Conservation (phyloP, 2,888 invertebrate species). For the Heterodera filipjevi region DNA sequence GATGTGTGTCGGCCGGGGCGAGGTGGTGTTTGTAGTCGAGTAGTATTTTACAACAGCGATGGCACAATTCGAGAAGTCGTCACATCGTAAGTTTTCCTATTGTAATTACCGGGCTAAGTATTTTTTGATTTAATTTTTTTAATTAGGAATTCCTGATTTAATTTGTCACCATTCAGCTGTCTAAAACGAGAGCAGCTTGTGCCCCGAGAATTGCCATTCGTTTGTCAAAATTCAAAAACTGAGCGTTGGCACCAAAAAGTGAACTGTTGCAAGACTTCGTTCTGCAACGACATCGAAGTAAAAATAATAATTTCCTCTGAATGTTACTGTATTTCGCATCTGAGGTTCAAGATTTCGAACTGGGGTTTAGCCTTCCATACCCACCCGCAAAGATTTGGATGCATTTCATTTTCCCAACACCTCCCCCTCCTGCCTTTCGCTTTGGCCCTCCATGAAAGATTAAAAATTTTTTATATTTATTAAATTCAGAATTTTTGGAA, state of each 20-base stretch:
- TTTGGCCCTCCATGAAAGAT: no score
- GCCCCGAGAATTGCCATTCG: conserved; percentile 42
- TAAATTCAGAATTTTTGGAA: background rate
- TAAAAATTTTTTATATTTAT: background rate
- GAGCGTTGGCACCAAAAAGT: conserved; percentile 24
- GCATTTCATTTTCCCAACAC: no score
- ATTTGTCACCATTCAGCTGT: conserved; percentile 37
- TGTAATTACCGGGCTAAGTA: no score
- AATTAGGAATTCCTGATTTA: background rate
- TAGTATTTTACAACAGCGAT: conserved; percentile 15
- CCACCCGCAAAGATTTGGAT: no score
- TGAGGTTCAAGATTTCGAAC: no score
- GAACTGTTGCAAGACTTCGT: conserved; percentile 41
- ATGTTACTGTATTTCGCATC: no score
- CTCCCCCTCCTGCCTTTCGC: no score
- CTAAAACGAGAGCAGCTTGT: conserved; percentile 32
- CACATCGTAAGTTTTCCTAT: conserved; percentile 31
- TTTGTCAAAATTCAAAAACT: conserved; percentile 37
- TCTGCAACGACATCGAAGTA: conserved; percentile 46
- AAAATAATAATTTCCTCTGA: background rate
- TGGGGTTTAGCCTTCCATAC: no score
- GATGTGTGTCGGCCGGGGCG: conserved; percentile 41
- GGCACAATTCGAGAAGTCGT: conserved; percentile 28
- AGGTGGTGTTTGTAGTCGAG: conserved; percentile 41
- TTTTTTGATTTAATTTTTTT: no score